phyloP scores from a whole-genome alignment of 2,797 vertebrate genomes.

The Cirrhinus molitorella region DNA sequence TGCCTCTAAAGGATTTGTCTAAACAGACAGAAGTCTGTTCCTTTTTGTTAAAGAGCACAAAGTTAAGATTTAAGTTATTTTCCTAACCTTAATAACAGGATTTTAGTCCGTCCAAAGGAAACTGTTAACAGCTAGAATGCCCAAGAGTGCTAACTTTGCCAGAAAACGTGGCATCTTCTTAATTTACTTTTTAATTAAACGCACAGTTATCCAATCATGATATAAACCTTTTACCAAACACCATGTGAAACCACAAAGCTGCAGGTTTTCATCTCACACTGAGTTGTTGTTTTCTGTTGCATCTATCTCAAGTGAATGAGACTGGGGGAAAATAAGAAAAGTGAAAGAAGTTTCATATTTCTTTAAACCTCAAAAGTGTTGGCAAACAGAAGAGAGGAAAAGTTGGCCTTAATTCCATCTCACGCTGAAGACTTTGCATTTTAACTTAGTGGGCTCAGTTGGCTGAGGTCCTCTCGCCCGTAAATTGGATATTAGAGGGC shows the following conservation, averaged over 20 bases:
- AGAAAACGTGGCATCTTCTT: not conserved
- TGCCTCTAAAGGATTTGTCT: slow-evolving; percentile 76
- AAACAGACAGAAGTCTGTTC: slow-evolving; percentile 28
- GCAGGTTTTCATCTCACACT: slow-evolving; percentile 47
- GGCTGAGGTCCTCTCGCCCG: slow-evolving; percentile 78
- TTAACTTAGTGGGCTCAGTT: slow-evolving; percentile 83
- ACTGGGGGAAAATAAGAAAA: slow-evolving; percentile 44
- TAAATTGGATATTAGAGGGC: slow-evolving; percentile 85
- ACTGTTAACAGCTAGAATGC: not conserved
- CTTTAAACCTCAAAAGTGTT: slow-evolving; percentile 80
- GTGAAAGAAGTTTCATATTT: slow-evolving; percentile 78
- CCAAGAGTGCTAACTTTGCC: not conserved
- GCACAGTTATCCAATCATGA: slow-evolving; percentile 21
- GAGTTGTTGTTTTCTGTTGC: slow-evolving; percentile 72
- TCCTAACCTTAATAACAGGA: slow-evolving; percentile 23
- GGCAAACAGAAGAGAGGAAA: slow-evolving; percentile 78
- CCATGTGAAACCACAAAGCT: slow-evolving; percentile 63
- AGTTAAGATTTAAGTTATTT: slow-evolving; percentile 3
- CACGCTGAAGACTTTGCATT: slow-evolving; percentile 80
- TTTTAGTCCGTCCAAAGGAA: not conserved
- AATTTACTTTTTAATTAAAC: not conserved
- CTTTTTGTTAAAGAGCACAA: slow-evolving; percentile 21
- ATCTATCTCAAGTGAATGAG: slow-evolving; percentile 73
- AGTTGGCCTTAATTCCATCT: slow-evolving; percentile 82
- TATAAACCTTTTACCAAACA: slow-evolving; percentile 44